Conservation (phyloP, 2,888 invertebrate genomes). For the Athalia cordata region DNA sequence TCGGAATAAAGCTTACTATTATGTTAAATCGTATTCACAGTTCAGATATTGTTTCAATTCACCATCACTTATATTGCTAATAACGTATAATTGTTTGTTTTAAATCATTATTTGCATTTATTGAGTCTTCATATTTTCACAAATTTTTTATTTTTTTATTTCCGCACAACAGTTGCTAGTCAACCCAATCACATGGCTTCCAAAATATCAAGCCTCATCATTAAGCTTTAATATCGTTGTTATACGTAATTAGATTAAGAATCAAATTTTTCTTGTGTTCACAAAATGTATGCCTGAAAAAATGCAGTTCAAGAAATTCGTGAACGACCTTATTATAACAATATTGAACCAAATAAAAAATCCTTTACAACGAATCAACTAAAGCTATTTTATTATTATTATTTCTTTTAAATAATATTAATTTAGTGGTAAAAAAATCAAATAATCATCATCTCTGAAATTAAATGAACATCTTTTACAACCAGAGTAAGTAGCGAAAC, state of each 20-base stretch:
- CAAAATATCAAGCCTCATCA: conserved; percentile 21
- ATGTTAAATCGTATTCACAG: conserved; percentile 29
- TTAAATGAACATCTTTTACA: conserved; percentile 32
- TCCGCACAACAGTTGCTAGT: conserved; percentile 28
- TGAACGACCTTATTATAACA: conserved; percentile 37
- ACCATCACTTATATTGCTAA: conserved; percentile 37
- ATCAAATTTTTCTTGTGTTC: conserved; percentile 25
- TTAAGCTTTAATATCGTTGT: conserved; percentile 33
- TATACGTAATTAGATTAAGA: conserved; percentile 30
- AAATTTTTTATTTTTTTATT: neutral
- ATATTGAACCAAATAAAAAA: conserved; percentile 16
- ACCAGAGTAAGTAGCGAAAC: conserved; percentile 39
- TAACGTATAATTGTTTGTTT: conserved; percentile 34
- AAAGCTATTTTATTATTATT: conserved; percentile 2
- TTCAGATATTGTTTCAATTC: conserved; percentile 31
- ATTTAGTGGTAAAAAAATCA: conserved; percentile 28
- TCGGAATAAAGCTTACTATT: conserved; percentile 38
- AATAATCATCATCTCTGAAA: neutral
- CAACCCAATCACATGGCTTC: conserved; percentile 41
- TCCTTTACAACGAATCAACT: conserved; percentile 20
- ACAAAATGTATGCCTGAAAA: conserved; percentile 1
- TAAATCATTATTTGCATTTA: conserved; percentile 10
- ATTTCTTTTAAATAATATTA: conserved; percentile 9
- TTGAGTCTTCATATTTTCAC: neutral
- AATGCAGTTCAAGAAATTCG: conserved; percentile 34